Conservation (phyloP, 2,113 vertebrate genomes). For the Calyptommatus sinebrachiatus region DNA sequence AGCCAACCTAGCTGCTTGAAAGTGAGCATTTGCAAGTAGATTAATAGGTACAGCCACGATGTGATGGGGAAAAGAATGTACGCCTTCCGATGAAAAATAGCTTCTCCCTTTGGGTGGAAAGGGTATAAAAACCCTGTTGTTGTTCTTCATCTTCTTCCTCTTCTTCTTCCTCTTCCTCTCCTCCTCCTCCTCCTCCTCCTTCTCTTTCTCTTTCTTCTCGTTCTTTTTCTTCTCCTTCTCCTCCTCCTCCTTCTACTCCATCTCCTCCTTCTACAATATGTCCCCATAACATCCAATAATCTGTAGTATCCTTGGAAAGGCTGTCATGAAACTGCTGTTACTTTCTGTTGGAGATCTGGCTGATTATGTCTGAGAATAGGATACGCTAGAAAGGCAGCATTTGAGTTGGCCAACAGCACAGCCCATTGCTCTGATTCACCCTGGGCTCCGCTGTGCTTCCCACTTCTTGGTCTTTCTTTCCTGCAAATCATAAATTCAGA, state of each 20-base stretch:
- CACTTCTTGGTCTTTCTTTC: constrained; percentile 6
- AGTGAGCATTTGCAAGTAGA: too few species aligned
- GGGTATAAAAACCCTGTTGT: too few species aligned
- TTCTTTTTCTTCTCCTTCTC: too few species aligned
- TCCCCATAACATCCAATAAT: neutral
- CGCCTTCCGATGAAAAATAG: too few species aligned
- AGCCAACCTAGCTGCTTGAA: too few species aligned
- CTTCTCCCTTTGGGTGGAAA: too few species aligned
- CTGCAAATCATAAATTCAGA: constrained; percentile 44
- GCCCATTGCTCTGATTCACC: constrained; percentile 48
- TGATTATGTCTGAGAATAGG: constrained; percentile 38
- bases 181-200: too few species aligned
- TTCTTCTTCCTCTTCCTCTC: neutral
- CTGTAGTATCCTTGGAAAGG: neutral
- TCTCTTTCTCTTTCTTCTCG: too few species aligned
- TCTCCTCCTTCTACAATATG: too few species aligned
- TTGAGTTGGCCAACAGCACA: neutral
- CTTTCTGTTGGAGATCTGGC: neutral
- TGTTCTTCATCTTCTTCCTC: neutral
- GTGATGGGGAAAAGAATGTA: too few species aligned
- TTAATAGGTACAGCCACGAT: too few species aligned
- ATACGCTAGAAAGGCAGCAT: constrained; percentile 35
- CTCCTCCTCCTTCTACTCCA: too few species aligned
- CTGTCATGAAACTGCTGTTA: neutral
- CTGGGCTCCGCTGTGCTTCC: constrained; percentile 39